Evolutionary conservation across 1,140 invertebrate species (phyloP), one percentile per base, ranked within the genome.

Genomic region (Probaryconus sp.): DNA sequence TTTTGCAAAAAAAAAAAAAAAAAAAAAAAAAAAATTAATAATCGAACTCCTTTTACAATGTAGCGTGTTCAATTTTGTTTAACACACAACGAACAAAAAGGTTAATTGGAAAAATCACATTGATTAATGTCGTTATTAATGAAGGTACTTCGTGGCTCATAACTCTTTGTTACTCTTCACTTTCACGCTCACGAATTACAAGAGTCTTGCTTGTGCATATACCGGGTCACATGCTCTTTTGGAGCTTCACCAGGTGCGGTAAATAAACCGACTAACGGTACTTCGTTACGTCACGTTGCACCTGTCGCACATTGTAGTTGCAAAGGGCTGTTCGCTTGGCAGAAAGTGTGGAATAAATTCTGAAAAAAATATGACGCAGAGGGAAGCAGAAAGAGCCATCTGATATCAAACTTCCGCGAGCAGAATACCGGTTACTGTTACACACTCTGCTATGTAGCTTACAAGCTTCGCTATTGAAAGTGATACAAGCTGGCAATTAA

Each of bases 401-500:
- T 76, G 81, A 84, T 85, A 85, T 79, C 78, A 69, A 63, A 80
- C 79, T 85, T 84, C 79, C 81, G 80, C 43, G 61, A 74, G 37
- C 69, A 21, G 47, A 68, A 73, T 78, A 77, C 70, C 50, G 50
- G 53, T 69, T 60, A 24, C 13, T 65, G 16, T n/a, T 4, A 24
- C 3, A 4, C 21, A 24, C 7, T 4, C 21, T 24, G 3, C 7
- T 24, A 35, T 20, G 9, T 48, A 3, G 35, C 26, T 45, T 45
- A 24, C 7, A 24, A 24, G 21, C 3, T 24, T 24, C 21, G 37
- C 6, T 13, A 47, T 37, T 65, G 61, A 65, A 65, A 65, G 61
- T 65, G 61, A 65, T 45, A 33, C n/a, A 65, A 26, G 5, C 5
- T 33, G 17, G 35, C 26, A 38, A 45, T 58, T 58, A 43, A 42